phyloP scores from a whole-genome alignment of 2,888 invertebrate genomes.

The Lingula anatina region DNA sequence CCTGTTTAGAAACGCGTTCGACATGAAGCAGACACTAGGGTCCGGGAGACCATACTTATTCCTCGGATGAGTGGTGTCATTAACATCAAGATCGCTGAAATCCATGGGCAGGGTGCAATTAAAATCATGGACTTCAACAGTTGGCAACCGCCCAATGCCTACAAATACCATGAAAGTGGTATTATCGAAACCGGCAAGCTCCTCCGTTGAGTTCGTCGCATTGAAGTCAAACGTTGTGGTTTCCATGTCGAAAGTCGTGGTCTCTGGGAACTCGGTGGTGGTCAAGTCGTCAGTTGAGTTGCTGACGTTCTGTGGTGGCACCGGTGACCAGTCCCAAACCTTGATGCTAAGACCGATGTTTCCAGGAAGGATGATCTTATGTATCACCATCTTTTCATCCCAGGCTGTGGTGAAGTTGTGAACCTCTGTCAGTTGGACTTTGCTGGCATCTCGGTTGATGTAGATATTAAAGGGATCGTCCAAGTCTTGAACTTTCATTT shows the following conservation, averaged over 20 bases:
- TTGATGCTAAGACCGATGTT: no score
- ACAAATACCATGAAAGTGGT: background rate
- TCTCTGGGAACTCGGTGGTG: constrained; percentile 1
- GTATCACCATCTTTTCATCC: constrained; percentile 11
- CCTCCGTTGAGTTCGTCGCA: no score
- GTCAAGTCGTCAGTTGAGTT: background rate
- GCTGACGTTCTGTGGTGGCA: background rate
- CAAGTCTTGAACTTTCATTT: constrained; percentile 9
- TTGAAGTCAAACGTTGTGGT: constrained; percentile 9
- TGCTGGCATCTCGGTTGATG: constrained; percentile 9
- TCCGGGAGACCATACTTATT: constrained; percentile 12
- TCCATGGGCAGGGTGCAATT: constrained; percentile 15
- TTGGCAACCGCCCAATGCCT: constrained; percentile 9
- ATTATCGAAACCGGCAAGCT: constrained; percentile 10
- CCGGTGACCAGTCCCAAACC: no score
- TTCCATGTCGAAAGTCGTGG: constrained; percentile 9
- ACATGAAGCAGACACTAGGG: constrained; percentile 14
- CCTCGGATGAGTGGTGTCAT: constrained; percentile 14
- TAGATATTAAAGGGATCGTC: constrained; percentile 16
- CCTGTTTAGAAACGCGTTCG: constrained; percentile 10
- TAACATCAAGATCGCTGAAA: constrained; percentile 9
- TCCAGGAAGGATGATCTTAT: no score
- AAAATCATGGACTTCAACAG: constrained; percentile 13
- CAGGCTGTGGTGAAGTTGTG: constrained; percentile 9
- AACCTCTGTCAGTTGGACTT: constrained; percentile 2